These are phyloP conservation scores for Vulpes vulpes DNA, from an alignment of 2,113 vertebrate species.

Conservation along the genomic window DNA sequence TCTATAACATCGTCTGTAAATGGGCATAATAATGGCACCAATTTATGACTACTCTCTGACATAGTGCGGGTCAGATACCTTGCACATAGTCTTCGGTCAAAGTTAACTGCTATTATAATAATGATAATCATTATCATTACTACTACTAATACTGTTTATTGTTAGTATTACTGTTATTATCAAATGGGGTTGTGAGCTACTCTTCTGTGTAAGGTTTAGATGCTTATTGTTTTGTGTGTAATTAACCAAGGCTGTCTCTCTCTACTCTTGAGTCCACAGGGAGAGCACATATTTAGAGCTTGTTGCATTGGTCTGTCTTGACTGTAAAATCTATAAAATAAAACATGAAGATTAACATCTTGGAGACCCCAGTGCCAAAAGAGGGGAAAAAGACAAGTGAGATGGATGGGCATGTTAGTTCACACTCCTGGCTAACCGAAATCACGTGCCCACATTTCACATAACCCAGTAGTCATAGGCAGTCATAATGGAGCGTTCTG, in stretches of 20 bases:
- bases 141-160: not conserved
- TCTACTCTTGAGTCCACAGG: not conserved
- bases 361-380: not conserved
- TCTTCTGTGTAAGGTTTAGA: not conserved
- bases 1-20: not conserved
- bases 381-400: not conserved
- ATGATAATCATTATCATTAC: not conserved
- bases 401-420: not conserved
- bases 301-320: not conserved
- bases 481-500: not conserved
- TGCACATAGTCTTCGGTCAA: not conserved
- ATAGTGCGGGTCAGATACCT: not conserved
- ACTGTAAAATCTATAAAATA: conserved; percentile 36
- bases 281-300: not conserved
- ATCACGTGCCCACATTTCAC: not conserved
- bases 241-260: not conserved
- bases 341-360: not conserved
- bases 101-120: not conserved
- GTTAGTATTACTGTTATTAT: not conserved
- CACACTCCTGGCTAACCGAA: not conserved
- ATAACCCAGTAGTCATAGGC: not conserved
- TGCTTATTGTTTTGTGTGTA: not conserved
- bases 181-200: not conserved
- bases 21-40: not conserved
- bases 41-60: not conserved